Evolutionary conservation across 2,888 invertebrate genomes (phyloP).

Genomic region (Diadegma fenestrale): DNA sequence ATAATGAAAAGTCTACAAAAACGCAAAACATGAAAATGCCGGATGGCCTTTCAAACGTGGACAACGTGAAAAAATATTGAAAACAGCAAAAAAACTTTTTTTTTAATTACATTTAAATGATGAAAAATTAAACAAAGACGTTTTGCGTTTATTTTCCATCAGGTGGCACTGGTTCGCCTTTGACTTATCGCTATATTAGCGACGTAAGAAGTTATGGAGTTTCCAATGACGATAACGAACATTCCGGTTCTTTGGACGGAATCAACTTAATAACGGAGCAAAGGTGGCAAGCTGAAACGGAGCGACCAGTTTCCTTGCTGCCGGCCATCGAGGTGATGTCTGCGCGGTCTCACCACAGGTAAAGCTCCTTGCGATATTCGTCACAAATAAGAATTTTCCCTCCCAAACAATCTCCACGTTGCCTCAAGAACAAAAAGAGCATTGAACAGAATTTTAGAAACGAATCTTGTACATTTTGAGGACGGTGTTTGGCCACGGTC

Average conservation of each 20-base stretch:
- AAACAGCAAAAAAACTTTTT: background rate
- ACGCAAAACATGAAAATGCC: no score
- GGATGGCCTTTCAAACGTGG: no score
- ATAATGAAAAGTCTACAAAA: no score
- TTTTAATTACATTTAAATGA: background rate
- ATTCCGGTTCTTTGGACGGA: constrained; percentile 75
- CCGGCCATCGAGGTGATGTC: constrained; percentile 83
- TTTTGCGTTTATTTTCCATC: background rate
- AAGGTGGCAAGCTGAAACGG: constrained; percentile 80
- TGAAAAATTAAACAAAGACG: background rate
- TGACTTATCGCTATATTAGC: constrained; percentile 76
- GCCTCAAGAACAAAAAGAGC: no score
- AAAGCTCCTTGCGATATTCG: constrained; percentile 55
- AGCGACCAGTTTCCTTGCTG: constrained; percentile 79
- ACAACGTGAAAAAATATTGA: background rate
- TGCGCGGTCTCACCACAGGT: constrained; percentile 83
- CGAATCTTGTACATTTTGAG: no score
- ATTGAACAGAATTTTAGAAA: no score
- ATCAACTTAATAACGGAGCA: constrained; percentile 78
- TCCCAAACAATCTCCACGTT: no score
- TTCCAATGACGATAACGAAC: constrained; percentile 73
- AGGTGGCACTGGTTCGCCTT: constrained; percentile 71
- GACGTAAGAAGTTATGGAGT: constrained; percentile 75
- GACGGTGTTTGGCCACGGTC: no score
- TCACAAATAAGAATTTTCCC: no score